Conservation (phyloP, 2,113 vertebrate species). For the Suncus etruscus region DNA sequence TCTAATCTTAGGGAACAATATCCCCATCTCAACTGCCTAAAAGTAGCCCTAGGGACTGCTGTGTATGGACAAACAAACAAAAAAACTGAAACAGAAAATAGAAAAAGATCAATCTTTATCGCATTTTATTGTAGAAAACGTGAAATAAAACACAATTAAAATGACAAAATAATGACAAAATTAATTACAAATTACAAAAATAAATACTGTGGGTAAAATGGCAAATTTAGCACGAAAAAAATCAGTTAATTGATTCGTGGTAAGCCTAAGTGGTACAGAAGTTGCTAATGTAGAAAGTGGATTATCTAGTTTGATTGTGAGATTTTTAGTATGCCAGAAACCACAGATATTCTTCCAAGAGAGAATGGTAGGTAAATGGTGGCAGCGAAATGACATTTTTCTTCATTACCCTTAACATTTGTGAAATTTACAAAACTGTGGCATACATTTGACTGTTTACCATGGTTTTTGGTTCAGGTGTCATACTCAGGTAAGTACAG, state of each 20-base stretch:
- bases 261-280: neutral
- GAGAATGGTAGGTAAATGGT: rapidly evolving
- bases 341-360: no score
- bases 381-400: neutral
- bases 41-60: no score
- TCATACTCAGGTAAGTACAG: neutral
- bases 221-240: neutral
- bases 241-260: neutral
- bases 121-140: conserved; percentile 4
- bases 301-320: neutral
- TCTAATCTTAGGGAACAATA: no score
- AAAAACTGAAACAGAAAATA: neutral
- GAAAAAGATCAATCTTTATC: neutral
- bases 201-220: neutral
- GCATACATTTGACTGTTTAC: no score
- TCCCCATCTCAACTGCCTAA: no score
- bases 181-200: conserved; percentile 31
- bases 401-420: neutral
- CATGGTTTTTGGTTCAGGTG: no score
- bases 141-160: conserved; percentile 36
- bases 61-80: no score
- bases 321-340: neutral
- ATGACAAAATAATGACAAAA: no score
- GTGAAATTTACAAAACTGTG: neutral
- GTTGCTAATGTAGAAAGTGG: neutral